These are phyloP conservation scores for Scelioninae gen. 2 DNA, from an alignment of 2,888 invertebrate species.

Conservation along the genomic window DNA sequence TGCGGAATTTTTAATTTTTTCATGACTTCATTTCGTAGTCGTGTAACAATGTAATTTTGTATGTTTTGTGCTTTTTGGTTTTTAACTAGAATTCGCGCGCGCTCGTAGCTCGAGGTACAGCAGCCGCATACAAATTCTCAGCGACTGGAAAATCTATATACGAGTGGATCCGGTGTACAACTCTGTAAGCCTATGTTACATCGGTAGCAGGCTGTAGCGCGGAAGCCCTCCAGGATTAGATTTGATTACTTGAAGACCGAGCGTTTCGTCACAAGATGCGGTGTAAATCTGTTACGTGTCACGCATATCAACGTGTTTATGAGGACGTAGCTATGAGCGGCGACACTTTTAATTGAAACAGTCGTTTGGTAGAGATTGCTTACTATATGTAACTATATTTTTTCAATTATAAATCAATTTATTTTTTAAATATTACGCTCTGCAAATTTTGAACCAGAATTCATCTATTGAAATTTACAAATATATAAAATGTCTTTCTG, in stretches of 20 bases:
- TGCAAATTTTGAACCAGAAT: too few relatives aligned
- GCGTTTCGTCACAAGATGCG: conserved; percentile 55
- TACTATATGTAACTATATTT: background rate
- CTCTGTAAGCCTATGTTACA: conserved; percentile 57
- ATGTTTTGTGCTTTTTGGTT: conserved; percentile 57
- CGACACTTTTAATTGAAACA: conserved; percentile 36
- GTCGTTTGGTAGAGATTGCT: too few relatives aligned
- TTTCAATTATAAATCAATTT: background rate
- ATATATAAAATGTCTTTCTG: too few relatives aligned
- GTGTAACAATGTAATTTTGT: conserved; percentile 57
- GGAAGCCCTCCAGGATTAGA: conserved; percentile 45
- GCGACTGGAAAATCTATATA: conserved; percentile 55
- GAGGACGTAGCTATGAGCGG: conserved; percentile 24
- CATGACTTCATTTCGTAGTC: conserved; percentile 54
- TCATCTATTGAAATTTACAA: too few relatives aligned
- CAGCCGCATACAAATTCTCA: conserved; percentile 60
- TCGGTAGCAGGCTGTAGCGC: conserved; percentile 49
- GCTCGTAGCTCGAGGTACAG: conserved; percentile 44
- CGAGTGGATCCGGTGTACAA: conserved; percentile 28
- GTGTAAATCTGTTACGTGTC: conserved; percentile 51
- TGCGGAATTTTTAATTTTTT: conserved; percentile 59
- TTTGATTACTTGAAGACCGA: conserved; percentile 58
- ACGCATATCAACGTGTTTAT: conserved; percentile 53
- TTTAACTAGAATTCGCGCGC: conserved; percentile 52
- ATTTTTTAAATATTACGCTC: too few relatives aligned